These are phyloP conservation scores for Dolichallabes microphthalmus DNA, from an alignment of 2,113 vertebrate genomes.

Conservation along the genomic window DNA sequence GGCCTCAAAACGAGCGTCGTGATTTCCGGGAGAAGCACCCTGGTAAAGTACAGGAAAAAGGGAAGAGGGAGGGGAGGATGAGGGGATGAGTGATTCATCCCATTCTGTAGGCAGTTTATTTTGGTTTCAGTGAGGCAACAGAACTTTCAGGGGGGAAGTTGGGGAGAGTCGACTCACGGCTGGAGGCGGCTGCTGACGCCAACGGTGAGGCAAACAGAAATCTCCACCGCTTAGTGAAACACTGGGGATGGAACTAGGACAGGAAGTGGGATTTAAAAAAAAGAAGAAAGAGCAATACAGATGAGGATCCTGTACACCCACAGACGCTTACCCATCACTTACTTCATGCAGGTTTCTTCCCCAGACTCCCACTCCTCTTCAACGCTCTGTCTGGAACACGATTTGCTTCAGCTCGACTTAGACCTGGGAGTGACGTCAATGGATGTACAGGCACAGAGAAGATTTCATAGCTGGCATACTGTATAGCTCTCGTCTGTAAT, in stretches of 20 bases:
- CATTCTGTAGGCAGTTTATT: conserved; percentile 60
- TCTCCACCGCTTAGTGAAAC: conserved; percentile 42
- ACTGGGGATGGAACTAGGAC: conserved; percentile 33
- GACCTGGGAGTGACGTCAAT: neutral
- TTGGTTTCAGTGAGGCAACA: conserved; percentile 53
- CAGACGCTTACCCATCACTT: neutral
- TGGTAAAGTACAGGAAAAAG: conserved; percentile 16
- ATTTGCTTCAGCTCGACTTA: neutral
- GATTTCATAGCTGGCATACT: neutral
- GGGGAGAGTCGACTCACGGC: conserved; percentile 14
- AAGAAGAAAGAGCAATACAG: neutral
- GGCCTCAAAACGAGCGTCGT: conserved; percentile 44
- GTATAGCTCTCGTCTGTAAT: neutral
- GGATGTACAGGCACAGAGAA: neutral
- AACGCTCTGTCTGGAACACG: neutral
- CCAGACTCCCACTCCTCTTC: neutral
- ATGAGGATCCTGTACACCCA: neutral
- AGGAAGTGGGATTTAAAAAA: conserved; percentile 16
- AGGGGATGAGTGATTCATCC: conserved; percentile 60
- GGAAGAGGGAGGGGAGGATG: conserved; percentile 6
- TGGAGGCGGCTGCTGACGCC: conserved; percentile 49
- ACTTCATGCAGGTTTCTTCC: neutral
- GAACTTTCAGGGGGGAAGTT: conserved; percentile 42
- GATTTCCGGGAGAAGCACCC: conserved; percentile 43
- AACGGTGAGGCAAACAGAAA: conserved; percentile 26